Conservation (phyloP, 2,888 invertebrate genomes). For the Drosophila nr. perissopoda region DNA sequence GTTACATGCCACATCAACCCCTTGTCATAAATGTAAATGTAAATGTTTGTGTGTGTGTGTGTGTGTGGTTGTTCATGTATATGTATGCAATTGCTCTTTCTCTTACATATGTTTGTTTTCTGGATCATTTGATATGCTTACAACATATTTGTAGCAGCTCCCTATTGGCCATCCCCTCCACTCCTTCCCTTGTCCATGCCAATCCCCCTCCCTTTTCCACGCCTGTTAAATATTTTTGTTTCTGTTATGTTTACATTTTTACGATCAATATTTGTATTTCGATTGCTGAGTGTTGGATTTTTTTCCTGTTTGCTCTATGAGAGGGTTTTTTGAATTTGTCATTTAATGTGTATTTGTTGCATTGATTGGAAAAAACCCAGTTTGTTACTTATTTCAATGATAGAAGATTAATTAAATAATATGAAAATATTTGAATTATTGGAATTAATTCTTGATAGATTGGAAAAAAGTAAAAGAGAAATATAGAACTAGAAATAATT, state of each 20-base stretch:
- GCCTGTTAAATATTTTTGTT: conserved; percentile 19
- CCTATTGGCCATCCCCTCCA: conserved; percentile 3
- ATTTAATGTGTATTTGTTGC: not conserved
- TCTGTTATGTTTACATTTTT: conserved; percentile 32
- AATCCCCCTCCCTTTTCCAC: conserved; percentile 40
- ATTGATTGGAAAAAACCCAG: not conserved
- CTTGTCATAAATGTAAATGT: conserved; percentile 45
- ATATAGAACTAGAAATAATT: not conserved
- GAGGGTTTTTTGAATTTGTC: not conserved
- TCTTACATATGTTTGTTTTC: conserved; percentile 13
- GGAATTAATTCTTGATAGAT: not conserved
- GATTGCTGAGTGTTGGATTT: not conserved
- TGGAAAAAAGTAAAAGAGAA: not conserved
- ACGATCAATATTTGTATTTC: conserved; percentile 44
- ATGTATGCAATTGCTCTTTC: conserved; percentile 8
- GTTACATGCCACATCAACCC: conserved; percentile 39
- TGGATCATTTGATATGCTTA: conserved; percentile 19
- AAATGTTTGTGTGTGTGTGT: conserved; percentile 56
- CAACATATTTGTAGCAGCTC: conserved; percentile 6
- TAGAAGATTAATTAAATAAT: not conserved
- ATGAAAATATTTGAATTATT: not conserved
- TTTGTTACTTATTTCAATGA: no score
- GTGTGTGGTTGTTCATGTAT: not conserved
- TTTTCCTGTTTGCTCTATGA: not conserved
- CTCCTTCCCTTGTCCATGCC: conserved; percentile 41